A percentile compares a stretch with the other conserved stretches of the same genome.
These are phyloP conservation scores for Fissipunctia ypsillon DNA, from an alignment of 2,888 invertebrate genomes.

Conservation along the genomic window DNA sequence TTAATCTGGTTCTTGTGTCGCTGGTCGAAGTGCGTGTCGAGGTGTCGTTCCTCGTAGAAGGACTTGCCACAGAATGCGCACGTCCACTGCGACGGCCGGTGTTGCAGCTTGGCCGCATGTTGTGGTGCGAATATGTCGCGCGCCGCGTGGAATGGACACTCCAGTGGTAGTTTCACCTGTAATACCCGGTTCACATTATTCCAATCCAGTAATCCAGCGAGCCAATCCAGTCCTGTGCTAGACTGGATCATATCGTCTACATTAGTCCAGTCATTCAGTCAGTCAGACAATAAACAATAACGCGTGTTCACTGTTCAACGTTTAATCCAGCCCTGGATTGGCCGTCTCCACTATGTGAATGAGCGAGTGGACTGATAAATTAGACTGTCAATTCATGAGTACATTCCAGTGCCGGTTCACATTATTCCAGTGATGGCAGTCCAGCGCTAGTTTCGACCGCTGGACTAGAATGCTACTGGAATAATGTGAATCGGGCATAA, in stretches of 20 bases:
- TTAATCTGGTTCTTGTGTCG: constrained; percentile 96
- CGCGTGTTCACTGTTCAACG: not conserved
- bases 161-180: constrained; percentile 94
- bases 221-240: not conserved
- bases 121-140: constrained; percentile 97
- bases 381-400: not conserved
- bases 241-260: not conserved
- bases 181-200: not conserved
- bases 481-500: not conserved
- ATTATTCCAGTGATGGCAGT: not conserved
- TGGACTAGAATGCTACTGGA: not conserved
- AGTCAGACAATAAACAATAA: not conserved
- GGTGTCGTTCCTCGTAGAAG: constrained; percentile 96
- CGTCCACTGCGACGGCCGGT: constrained; percentile 97
- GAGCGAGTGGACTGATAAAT: not conserved
- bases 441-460: not conserved
- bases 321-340: not conserved
- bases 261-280: not conserved
- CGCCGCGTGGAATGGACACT: constrained; percentile 97
- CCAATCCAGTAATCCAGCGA: not conserved
- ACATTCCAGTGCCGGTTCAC: not conserved
- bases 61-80: constrained; percentile 97
- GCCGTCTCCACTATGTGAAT: not conserved
- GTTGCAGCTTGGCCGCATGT: constrained; percentile 95
- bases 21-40: constrained; percentile 97